Evolutionary conservation across 1,140 invertebrate species (phyloP), one percentile per base, ranked within the genome.

Genomic region (Penaeus chinensis): DNA sequence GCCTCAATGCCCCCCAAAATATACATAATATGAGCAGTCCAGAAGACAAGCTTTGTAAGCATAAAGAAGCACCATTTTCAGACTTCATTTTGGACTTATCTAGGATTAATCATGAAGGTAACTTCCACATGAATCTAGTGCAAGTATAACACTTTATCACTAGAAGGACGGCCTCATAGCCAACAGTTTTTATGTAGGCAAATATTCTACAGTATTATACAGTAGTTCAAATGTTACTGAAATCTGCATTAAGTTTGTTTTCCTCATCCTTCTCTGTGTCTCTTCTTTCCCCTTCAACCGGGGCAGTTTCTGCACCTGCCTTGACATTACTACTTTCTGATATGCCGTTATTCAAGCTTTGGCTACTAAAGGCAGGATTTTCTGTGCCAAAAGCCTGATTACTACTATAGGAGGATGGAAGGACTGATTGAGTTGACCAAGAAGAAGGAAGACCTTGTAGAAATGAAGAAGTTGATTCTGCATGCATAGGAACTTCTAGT

Each of bases 161-260:
- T 37, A 78, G 32, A 54, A 85, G 76, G 84, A 79, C 76, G 77
- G 76, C 81, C 63, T 85, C 66, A 74, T 76, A 61, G 84, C 76
- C 84, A 79, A 66, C 62, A 66, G 76, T 37, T 65, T 66, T 69
- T 22, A 47, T 79, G 76, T 69, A 62, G 78, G 11, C 61, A 85
- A 47, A 66, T 16, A 63, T 24, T 54, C 27, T 24, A 20, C 13
- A 66, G 69, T 42, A 27, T 63, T 24, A 42, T 76, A 27, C 16
- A 76, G 24, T 61, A 54, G 82, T n/a, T 85, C 77, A 85, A 62
- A 66, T 42, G 62, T 65, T 47, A 47, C 84, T 79, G 20, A 69
- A 47, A 42, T 54, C 77, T 18, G 54, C 11, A 76, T 47, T 47
- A 24, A 74, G 66, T 76, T 54, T 76, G 69, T 60, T 84, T 7